Conservation (phyloP, 2,888 invertebrate genomes). For the Mythimna pallens region DNA sequence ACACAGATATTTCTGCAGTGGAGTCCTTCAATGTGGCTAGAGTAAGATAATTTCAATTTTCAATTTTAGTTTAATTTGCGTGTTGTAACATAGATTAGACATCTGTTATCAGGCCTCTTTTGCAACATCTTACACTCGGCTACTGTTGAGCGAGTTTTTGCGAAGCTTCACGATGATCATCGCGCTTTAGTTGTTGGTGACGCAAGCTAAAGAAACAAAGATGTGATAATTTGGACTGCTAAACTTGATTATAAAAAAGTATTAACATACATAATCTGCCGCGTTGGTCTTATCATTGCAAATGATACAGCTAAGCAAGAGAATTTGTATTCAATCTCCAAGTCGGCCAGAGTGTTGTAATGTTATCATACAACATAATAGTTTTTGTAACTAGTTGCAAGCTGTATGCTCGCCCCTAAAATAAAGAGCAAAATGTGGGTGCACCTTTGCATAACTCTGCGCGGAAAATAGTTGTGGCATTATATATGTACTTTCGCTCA, state of each 20-base stretch:
- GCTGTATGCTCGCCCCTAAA: not conserved
- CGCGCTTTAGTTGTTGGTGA: not conserved
- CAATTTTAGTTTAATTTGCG: not conserved
- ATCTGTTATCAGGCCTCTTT: too few relatives aligned
- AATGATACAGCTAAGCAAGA: not conserved
- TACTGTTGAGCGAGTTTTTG: not conserved
- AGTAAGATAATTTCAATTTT: conserved; percentile 67
- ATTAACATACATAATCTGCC: not conserved
- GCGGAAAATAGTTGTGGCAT: not conserved
- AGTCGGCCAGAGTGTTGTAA: not conserved
- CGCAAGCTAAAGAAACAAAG: not conserved
- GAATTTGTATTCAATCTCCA: not conserved
- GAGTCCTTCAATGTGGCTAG: conserved; percentile 71
- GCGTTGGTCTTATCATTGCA: not conserved
- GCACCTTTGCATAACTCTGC: not conserved
- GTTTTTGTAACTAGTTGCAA: not conserved
- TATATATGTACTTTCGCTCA: not conserved
- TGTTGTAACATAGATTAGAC: not conserved
- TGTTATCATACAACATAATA: too few relatives aligned
- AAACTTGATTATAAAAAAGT: not conserved
- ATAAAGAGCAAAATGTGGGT: not conserved
- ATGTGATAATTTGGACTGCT: not conserved
- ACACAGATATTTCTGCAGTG: conserved; percentile 75
- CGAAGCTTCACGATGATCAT: not conserved
- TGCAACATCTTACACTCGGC: not conserved